These are phyloP conservation scores for Actinia tenebrosa DNA, from an alignment of 64 coral and sea anemone genomes.

Conservation along the genomic window DNA sequence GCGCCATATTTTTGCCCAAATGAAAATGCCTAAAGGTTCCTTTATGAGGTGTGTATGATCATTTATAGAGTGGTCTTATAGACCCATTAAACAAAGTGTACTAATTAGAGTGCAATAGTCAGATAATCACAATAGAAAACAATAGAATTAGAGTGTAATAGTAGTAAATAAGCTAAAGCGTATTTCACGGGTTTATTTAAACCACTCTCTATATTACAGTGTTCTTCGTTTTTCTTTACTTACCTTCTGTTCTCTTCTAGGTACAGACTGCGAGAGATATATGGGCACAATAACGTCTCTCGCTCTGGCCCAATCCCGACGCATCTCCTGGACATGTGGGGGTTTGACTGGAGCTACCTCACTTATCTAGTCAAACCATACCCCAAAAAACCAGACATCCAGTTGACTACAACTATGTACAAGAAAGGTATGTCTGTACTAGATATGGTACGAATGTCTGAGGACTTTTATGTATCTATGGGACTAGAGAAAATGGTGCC, in stretches of 20 bases:
- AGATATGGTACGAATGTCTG: conserved; percentile 5
- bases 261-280: neutral
- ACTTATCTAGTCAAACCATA: neutral
- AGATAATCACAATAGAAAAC: too few relatives aligned
- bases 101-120: too few relatives aligned
- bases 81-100: too few relatives aligned
- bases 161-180: too few relatives aligned
- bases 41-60: too few relatives aligned
- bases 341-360: conserved; percentile 10
- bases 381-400: neutral
- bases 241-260: neutral
- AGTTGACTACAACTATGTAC: neutral
- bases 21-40: too few relatives aligned
- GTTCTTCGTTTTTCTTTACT: too few relatives aligned
- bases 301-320: neutral
- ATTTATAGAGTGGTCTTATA: too few relatives aligned
- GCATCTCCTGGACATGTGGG: conserved; percentile 10
- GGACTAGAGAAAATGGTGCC: neutral
- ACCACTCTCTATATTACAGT: too few relatives aligned
- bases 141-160: too few relatives aligned
- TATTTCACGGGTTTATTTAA: too few relatives aligned
- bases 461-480: conserved; percentile 11
- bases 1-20: too few relatives aligned
- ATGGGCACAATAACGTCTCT: neutral
- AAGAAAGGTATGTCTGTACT: neutral